These are phyloP conservation scores for Hirtodrosophila trivittata DNA, from an alignment of 2,888 invertebrate genomes.

Conservation along the genomic window DNA sequence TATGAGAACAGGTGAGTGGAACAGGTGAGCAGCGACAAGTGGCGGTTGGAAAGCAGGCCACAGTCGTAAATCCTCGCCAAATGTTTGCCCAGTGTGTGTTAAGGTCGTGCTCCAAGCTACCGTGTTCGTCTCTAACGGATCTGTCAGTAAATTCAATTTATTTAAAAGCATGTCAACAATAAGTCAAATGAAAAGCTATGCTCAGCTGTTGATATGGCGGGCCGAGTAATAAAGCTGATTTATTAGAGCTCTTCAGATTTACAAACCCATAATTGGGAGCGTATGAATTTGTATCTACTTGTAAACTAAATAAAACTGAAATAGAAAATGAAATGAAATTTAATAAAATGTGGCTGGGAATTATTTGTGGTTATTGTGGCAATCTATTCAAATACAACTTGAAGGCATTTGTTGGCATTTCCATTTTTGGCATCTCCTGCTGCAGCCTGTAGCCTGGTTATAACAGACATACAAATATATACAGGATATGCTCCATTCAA, in stretches of 20 bases:
- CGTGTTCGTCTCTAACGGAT: constrained; percentile 7
- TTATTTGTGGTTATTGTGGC: constrained; percentile 59
- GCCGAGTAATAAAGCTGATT: constrained; percentile 79
- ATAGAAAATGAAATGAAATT: constrained; percentile 26
- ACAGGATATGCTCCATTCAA: constrained; percentile 38
- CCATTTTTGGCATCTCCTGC: constrained; percentile 4
- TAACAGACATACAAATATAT: constrained; percentile 3
- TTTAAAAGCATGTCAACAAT: constrained; percentile 82
- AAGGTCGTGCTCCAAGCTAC: constrained; percentile 11
- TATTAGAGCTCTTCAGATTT: constrained; percentile 76
- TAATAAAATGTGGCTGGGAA: constrained; percentile 39
- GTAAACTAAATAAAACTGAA: constrained; percentile 29
- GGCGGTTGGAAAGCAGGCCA: constrained; percentile 11
- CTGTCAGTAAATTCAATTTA: constrained; percentile 80
- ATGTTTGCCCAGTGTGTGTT: constrained; percentile 55
- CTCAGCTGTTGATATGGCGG: constrained; percentile 63
- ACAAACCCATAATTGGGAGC: constrained; percentile 52
- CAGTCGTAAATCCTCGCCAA: constrained; percentile 65
- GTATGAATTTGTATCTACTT: constrained; percentile 33
- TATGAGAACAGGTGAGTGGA: constrained; percentile 46
- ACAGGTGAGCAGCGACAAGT: constrained; percentile 9
- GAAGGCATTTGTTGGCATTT: constrained; percentile 42
- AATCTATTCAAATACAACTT: constrained; percentile 61
- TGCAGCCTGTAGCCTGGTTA: neutral
- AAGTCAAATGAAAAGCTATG: constrained; percentile 70